A percentile compares a stretch with the other conserved stretches of the same genome.
Conservation (phyloP, 1,140 invertebrate species). For the Ganaspis sp. region DNA sequence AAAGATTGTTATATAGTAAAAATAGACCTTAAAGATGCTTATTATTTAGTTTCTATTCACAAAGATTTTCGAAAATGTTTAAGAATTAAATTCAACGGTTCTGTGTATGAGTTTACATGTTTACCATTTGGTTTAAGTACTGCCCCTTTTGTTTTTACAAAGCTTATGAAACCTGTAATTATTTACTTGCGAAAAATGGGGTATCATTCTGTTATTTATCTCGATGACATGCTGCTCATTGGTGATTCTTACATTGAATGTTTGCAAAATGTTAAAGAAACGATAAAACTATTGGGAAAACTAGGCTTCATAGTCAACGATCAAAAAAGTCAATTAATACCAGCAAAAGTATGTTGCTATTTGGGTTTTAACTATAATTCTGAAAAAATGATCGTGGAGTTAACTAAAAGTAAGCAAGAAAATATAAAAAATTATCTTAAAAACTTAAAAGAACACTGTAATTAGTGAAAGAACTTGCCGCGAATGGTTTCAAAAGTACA, state of each 20-base stretch:
- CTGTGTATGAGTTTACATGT: not conserved
- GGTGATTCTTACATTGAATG: not conserved
- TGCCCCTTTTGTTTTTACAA: not conserved
- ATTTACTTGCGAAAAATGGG: not conserved
- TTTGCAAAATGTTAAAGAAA: not conserved
- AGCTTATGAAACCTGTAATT: too few relatives aligned
- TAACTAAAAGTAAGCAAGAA: too few relatives aligned
- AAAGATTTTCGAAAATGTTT: not conserved
- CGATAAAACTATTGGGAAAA: not conserved
- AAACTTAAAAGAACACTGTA: too few relatives aligned
- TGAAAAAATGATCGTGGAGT: not conserved
- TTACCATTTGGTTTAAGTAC: not conserved
- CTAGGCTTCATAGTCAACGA: conserved; percentile 12
- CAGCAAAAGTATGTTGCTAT: conserved; percentile 17
- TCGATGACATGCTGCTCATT: conserved; percentile 23
- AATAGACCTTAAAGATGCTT: not conserved
- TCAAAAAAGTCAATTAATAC: not conserved
- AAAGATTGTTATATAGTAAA: not conserved
- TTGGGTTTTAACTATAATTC: not conserved
- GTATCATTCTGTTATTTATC: not conserved
- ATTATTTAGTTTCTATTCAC: not conserved
- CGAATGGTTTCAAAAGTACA: too few relatives aligned
- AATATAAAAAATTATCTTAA: too few relatives aligned
- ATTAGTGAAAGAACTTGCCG: too few relatives aligned
- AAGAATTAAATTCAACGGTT: not conserved